Evolutionary conservation across 1,140 invertebrate genomes (phyloP).

Genomic region (Ceratoteleas bidentatus): DNA sequence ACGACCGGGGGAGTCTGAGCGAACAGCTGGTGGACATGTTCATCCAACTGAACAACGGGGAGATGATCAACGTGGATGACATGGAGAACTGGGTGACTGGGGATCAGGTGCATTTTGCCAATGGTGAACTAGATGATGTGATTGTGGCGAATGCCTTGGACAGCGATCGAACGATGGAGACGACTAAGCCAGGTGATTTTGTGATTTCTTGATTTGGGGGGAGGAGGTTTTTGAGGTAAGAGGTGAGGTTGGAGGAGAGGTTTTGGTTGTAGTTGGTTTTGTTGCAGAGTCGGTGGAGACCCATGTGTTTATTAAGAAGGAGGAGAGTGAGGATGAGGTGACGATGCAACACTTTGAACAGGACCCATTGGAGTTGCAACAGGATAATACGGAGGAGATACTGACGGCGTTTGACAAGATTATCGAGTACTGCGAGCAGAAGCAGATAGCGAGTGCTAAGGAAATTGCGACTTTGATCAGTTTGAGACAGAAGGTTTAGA

Average conservation of each 20-base stretch:
- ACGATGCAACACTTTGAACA: slow-evolving; percentile 1
- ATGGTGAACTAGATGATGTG: slow-evolving; percentile 28
- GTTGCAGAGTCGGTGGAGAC: slow-evolving; percentile 11
- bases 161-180: slow-evolving; percentile 10
- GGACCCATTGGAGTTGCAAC: slow-evolving; percentile 22
- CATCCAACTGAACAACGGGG: not conserved
- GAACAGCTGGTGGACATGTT: not conserved
- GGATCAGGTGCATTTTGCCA: slow-evolving; percentile 24
- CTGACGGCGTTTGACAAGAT: slow-evolving; percentile 24
- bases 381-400: slow-evolving; percentile 24
- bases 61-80: not conserved
- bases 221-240: too few relatives aligned
- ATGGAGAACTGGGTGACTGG: slow-evolving; percentile 23
- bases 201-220: not conserved
- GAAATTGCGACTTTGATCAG: slow-evolving; percentile 21
- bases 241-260: too few relatives aligned
- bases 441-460: slow-evolving; percentile 22
- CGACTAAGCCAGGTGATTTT: slow-evolving; percentile 14
- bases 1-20: not conserved
- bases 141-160: slow-evolving; percentile 17
- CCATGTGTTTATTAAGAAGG: slow-evolving; percentile 33
- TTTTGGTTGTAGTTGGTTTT: not conserved
- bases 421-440: slow-evolving; percentile 30
- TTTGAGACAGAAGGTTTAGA: slow-evolving; percentile 26
- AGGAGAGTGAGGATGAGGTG: slow-evolving; percentile 18